Percentiles rank a stretch among this genome's conserved stretches.
Evolutionary conservation across 2,113 vertebrate species (phyloP).

Genomic region (Garra rufa): DNA sequence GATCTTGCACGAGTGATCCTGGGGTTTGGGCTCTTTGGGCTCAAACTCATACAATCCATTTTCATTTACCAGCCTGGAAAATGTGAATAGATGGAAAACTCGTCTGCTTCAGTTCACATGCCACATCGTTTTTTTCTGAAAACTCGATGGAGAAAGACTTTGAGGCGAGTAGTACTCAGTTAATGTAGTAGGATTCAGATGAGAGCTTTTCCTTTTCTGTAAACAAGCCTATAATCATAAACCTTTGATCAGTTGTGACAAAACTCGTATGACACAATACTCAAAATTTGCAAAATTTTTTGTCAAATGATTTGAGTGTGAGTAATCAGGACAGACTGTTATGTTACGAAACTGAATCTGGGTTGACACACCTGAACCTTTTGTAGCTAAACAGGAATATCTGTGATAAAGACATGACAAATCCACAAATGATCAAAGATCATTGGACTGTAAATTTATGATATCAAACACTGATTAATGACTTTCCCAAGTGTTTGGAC

Average conservation of each 20-base stretch:
- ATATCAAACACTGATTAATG: neutral
- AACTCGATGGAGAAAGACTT: neutral
- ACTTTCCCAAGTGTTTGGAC: neutral
- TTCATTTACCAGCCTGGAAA: slow-evolving; percentile 47
- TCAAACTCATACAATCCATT: neutral
- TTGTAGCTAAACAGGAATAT: slow-evolving; percentile 45
- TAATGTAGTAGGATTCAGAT: neutral
- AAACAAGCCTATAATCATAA: neutral
- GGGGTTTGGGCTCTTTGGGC: slow-evolving; percentile 10
- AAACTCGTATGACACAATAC: neutral
- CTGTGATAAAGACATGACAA: slow-evolving; percentile 14
- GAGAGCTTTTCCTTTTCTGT: neutral
- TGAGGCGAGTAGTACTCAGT: neutral
- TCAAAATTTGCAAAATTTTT: neutral
- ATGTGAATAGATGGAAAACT: slow-evolving; percentile 42
- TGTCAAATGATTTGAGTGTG: neutral
- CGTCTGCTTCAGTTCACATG: slow-evolving; percentile 12
- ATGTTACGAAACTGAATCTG: slow-evolving; percentile 40
- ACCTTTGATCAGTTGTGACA: neutral
- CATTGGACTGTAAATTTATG: neutral
- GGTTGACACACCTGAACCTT: slow-evolving; percentile 31
- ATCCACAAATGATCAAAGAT: slow-evolving; percentile 26
- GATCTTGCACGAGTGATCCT: slow-evolving; percentile 1
- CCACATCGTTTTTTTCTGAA: neutral
- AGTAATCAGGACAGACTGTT: neutral